Evolutionary conservation across 2,113 vertebrate species (phyloP), one percentile per base, ranked within the genome.

Genomic region (Python bivittatus): DNA sequence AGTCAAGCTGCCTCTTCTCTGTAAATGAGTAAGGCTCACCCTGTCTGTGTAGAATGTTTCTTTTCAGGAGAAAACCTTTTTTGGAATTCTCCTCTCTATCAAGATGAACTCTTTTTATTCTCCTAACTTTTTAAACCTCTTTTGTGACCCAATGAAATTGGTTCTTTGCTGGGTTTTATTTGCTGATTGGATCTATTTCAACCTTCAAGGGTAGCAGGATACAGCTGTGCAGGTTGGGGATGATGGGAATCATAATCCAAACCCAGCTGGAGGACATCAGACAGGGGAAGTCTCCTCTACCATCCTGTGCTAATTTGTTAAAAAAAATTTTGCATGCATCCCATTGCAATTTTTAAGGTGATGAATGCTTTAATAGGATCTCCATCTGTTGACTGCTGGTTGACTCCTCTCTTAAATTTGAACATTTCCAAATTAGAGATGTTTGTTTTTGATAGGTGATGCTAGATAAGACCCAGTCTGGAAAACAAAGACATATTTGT

Each of bases 381-480:
- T 0, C n/a, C 42, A 2, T 23, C 52, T n/a, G 54, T 85, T 87
- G 93, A 86, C 93, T 92, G 91, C 60, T 57, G 0, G 0, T 94
- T 42, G 84, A 53, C 92, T 15, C 15, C 0, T 0, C 0, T 54
- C 96, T 96, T 94, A 93, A 95, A 96, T 92, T 93, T 86, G 57
- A 92, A 91, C 8, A 25, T 88, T 93, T 93, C 92, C 92, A 92
- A 94, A 93, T 57, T 85, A 1, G 91, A 95, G 95, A 90, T 93
- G 11, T 94, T 94, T 83, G 84, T 92, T 95, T 92, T 72, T 94
- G 94, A 95, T 92, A 95, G 95, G 91, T 92, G 83, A 87, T 90
- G 94, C 90, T 88, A 95, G 91, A 91, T 93, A 94, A 96, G 92
- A 10, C 91, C 61, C 90, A 92, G 93, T 92, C 87, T 95, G 95